phyloP scores from a whole-genome alignment of 53 echinoderm and acorn worm species.

The Hippasteria phrygiana region DNA sequence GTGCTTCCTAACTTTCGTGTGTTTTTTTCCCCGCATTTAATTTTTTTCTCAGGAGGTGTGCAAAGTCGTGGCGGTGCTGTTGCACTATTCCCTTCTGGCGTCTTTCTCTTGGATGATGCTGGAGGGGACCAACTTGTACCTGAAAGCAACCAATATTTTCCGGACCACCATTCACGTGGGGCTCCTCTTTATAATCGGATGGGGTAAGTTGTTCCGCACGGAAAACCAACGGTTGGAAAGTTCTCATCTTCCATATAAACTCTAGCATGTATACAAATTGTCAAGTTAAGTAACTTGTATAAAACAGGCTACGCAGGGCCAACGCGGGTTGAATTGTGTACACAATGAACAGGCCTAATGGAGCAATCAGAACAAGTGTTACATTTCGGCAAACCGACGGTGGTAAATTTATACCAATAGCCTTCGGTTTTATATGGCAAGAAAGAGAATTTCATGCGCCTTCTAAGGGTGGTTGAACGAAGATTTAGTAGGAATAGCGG shows the following conservation, averaged over 20 bases:
- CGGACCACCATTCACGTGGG: conserved; percentile 21
- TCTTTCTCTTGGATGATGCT: conserved; percentile 70
- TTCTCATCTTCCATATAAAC: not conserved
- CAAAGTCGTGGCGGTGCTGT: conserved; percentile 53
- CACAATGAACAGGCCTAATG: too few species aligned
- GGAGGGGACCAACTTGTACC: conserved; percentile 63
- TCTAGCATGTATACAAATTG: too few species aligned
- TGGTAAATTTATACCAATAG: too few species aligned
- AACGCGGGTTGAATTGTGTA: too few species aligned
- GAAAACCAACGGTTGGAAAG: not conserved
- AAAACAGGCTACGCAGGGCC: too few species aligned
- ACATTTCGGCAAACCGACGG: too few species aligned
- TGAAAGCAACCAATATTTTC: conserved; percentile 42
- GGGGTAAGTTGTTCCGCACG: conserved; percentile 53
- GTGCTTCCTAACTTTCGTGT: not conserved
- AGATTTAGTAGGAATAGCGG: too few species aligned
- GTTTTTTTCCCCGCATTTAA: not conserved
- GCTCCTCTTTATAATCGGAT: conserved; percentile 33
- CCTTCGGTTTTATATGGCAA: too few species aligned
- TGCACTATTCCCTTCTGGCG: conserved; percentile 62
- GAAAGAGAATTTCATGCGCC: too few species aligned
- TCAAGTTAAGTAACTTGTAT: too few species aligned
- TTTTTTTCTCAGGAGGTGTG: not conserved
- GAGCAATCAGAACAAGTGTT: too few species aligned
- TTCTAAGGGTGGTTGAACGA: too few species aligned